Base-by-base conservation (phyloP, 2,888 invertebrate species). In the Drosophila anomalata region DNA sequence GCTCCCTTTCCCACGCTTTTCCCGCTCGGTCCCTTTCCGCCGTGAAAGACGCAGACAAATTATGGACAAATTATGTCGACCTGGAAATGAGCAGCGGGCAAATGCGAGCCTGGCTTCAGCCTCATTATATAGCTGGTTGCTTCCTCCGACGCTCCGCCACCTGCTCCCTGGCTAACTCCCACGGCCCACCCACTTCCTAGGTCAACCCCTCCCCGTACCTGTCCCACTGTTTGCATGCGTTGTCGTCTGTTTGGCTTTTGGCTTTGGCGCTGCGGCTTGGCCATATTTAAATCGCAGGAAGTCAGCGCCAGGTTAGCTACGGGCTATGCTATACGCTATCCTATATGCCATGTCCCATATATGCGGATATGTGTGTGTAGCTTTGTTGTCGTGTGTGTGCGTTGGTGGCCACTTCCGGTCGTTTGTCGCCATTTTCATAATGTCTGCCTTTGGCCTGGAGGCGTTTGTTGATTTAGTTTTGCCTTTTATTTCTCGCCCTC, bases 61-160 rank as follows among this genome's bases (percentile, higher is more conserved):
- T 90, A 90, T 87, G 88, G 90, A 90, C 90, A 90, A 90, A 90
- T 90, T 90, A 88, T 80, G 87, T 77, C 89, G 87, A 87, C 90
- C 89, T 90, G 89, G 89, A 90, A 90, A 90, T 90, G 85, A 90
- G 88, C 88, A 82, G 81, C 85, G 79, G 79, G 78, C 68, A 58
- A 77, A 52, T 61, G 84, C 78, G 77, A 74, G 78, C 77, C 68
- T 75, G 73, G 87, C 77, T 76, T 75, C 76, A 75, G 79, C 79
- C 86, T 82, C 81, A 82, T 82, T 82, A 87, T 82, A 81, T 75
- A 52, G 78, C 75, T 60, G 69, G 62, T 68, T 77, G 75, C 77
- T 77, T 79, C 80, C 86, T 82, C 67, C 46, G 61, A 39, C 20
- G 50, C 68, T 67, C 61, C 73, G 68, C 69, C 62, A 52, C 63